Evolutionary conservation across 1,140 invertebrate genomes (phyloP).

Genomic region (Drosophila pandora): DNA sequence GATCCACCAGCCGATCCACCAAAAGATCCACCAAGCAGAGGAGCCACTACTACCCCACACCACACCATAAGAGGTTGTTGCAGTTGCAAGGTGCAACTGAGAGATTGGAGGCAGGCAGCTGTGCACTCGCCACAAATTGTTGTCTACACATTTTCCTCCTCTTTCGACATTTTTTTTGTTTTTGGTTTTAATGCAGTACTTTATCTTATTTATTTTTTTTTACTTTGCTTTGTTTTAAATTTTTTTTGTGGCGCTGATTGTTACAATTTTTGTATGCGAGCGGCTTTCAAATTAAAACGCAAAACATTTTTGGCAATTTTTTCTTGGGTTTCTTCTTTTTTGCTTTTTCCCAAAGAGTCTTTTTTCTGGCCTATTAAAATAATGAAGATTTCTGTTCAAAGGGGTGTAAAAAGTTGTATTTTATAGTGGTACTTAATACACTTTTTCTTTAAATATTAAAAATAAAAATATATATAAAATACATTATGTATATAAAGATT

Average conservation of each 20-base stretch:
- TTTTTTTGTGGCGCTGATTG: conserved; percentile 64
- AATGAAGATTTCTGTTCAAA: conserved; percentile 3
- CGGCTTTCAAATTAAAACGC: conserved; percentile 57
- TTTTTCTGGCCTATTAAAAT: conserved; percentile 10
- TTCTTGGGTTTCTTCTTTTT: conserved; percentile 17
- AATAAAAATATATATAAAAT: too few species aligned
- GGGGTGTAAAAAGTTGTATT: background rate
- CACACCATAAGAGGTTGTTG: conserved; percentile 21
- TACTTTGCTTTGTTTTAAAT: conserved; percentile 8
- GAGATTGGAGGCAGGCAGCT: conserved; percentile 59
- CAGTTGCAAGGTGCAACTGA: conserved; percentile 70
- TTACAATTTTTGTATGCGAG: conserved; percentile 74
- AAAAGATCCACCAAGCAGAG: conserved; percentile 6
- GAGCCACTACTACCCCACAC: background rate
- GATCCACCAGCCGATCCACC: conserved; percentile 4
- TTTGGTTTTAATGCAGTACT: conserved; percentile 33
- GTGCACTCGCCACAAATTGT: conserved; percentile 61
- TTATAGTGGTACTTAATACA: background rate
- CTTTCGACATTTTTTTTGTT: conserved; percentile 43
- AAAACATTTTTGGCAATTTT: conserved; percentile 45
- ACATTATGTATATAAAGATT: too few species aligned
- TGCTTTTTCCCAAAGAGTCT: background rate
- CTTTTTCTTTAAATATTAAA: background rate
- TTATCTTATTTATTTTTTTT: conserved; percentile 56
- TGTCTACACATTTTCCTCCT: conserved; percentile 69